Conservation (phyloP, 2,888 invertebrate species). For the Hanleya hanleyi region DNA sequence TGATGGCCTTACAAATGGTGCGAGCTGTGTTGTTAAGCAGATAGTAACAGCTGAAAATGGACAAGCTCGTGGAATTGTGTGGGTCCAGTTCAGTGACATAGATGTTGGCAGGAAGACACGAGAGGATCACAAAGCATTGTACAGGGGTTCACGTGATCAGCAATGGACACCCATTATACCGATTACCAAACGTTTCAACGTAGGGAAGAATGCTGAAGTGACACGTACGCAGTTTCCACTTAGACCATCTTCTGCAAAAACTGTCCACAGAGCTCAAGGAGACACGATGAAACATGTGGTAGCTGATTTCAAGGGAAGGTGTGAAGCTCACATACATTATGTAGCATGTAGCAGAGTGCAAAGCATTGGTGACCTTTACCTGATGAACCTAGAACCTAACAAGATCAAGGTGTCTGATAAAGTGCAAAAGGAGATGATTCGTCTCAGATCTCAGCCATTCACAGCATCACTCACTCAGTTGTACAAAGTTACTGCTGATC, state of each 20-base stretch:
- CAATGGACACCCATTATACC: slow-evolving; percentile 3
- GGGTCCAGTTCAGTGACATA: slow-evolving; percentile 3
- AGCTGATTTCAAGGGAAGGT: slow-evolving; percentile 19
- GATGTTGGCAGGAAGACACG: neutral
- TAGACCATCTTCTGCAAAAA: slow-evolving; percentile 26
- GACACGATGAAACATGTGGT: slow-evolving; percentile 20
- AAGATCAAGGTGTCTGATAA: too few species aligned
- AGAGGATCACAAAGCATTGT: neutral
- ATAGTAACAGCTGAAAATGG: neutral
- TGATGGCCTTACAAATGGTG: slow-evolving; percentile 13
- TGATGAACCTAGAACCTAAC: slow-evolving; percentile 14
- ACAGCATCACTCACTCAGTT: slow-evolving; percentile 12
- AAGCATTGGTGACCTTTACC: slow-evolving; percentile 16
- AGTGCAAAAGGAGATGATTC: slow-evolving; percentile 21
- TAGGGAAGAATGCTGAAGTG: slow-evolving; percentile 23
- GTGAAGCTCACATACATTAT: slow-evolving; percentile 32
- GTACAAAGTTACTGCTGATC: slow-evolving; percentile 1
- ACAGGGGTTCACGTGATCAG: neutral
- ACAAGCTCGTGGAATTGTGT: neutral
- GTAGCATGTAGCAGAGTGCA: slow-evolving; percentile 10
- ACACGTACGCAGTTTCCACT: slow-evolving; percentile 30
- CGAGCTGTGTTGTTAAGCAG: neutral
- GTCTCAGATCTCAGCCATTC: neutral
- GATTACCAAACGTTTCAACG: slow-evolving; percentile 16
- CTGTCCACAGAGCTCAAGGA: slow-evolving; percentile 33